These are phyloP conservation scores for Drosophila albomicans DNA, from an alignment of 1,140 invertebrate species.

Conservation along the genomic window DNA sequence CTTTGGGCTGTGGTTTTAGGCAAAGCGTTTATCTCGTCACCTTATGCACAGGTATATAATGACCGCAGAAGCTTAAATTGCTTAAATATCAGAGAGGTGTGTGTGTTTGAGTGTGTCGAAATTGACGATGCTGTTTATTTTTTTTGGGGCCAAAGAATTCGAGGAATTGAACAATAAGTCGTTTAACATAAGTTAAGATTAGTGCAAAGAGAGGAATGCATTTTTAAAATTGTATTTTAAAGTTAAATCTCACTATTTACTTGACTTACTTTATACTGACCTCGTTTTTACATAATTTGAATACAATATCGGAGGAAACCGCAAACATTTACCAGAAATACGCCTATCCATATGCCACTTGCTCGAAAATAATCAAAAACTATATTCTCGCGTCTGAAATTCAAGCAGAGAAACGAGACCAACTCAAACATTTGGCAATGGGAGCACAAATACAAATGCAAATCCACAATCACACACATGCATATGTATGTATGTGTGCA, in stretches of 20 bases:
- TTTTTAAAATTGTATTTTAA: not conserved
- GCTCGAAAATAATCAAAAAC: conserved; percentile 13
- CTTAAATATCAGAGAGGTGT: conserved; percentile 32
- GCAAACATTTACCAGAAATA: conserved; percentile 1
- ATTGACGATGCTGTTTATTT: conserved; percentile 4
- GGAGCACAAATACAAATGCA: not conserved
- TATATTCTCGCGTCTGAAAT: conserved; percentile 1
- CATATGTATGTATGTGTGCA: not conserved
- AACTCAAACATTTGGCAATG: conserved; percentile 29
- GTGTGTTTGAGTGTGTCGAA: conserved; percentile 7
- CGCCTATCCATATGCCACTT: conserved; percentile 7
- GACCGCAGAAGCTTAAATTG: conserved; percentile 61
- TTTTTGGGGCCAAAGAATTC: not conserved
- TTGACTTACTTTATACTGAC: not conserved
- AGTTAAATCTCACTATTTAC: not conserved
- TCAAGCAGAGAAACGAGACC: conserved; percentile 33
- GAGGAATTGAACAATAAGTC: conserved; percentile 9
- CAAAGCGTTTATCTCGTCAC: conserved; percentile 60
- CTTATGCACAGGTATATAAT: conserved; percentile 32
- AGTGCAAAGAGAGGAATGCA: not conserved
- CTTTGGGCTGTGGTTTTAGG: conserved; percentile 48
- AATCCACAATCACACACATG: not conserved
- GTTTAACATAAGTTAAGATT: not conserved
- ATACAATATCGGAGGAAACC: conserved; percentile 7
- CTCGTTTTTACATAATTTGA: not conserved